phyloP scores from a whole-genome alignment of 2,888 invertebrate species.

The Miltochrista miniata region DNA sequence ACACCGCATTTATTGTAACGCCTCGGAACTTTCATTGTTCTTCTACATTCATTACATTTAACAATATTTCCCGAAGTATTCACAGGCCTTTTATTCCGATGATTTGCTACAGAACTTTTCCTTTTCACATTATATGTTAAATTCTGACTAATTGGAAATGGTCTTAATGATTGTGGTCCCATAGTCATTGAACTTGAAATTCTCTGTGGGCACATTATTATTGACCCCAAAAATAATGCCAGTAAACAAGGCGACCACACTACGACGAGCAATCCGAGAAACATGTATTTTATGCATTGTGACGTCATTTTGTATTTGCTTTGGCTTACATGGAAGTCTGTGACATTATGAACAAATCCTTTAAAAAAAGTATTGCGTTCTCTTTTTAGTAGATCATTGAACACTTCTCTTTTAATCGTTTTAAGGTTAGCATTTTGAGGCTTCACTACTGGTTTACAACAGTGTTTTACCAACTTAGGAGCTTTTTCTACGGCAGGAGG shows the following conservation, averaged over 20 bases:
- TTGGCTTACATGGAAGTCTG: not conserved
- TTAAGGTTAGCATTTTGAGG: not conserved
- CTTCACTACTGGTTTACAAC: not conserved
- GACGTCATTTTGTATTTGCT: constrained; percentile 6
- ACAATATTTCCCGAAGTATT: not conserved
- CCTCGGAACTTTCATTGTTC: not conserved
- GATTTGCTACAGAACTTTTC: not conserved
- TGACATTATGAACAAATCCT: constrained; percentile 4
- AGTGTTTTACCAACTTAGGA: not conserved
- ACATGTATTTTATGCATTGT: constrained; percentile 32
- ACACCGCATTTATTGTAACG: not conserved
- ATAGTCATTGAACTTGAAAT: constrained; percentile 15
- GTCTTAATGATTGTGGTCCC: not conserved
- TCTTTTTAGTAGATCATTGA: not conserved
- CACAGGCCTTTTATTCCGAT: not conserved
- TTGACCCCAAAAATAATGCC: constrained; percentile 40
- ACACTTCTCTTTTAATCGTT: not conserved
- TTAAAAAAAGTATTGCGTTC: not conserved
- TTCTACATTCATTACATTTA: not conserved
- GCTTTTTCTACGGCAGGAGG: no score
- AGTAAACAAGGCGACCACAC: constrained; percentile 56
- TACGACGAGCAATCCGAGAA: constrained; percentile 41
- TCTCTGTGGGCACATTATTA: constrained; percentile 44
- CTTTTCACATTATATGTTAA: not conserved
- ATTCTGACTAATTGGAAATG: not conserved